phyloP scores from a whole-genome alignment of 2,797 vertebrate species.

The Falco cherrug region DNA sequence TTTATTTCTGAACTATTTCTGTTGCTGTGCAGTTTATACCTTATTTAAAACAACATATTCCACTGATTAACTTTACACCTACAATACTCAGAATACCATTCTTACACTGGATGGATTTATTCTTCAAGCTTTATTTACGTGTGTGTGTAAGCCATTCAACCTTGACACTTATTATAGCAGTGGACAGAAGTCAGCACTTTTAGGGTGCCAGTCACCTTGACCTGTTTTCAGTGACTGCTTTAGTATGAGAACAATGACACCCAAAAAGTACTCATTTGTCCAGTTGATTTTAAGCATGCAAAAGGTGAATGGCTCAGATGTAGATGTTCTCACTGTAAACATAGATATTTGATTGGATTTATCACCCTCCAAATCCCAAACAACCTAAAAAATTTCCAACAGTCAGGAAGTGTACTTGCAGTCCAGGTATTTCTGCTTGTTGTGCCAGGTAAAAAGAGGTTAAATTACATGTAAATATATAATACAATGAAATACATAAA shows the following conservation, averaged over 20 bases:
- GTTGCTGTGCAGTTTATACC: not conserved
- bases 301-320: not conserved
- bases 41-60: not conserved
- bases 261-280: not conserved
- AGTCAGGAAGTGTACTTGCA: fast-evolving
- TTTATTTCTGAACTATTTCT: not conserved
- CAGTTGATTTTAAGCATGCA: not conserved
- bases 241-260: not conserved
- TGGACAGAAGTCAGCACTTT: not conserved
- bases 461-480: not conserved
- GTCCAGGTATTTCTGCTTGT: not conserved
- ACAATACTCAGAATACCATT: not conserved
- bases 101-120: not conserved
- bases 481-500: not conserved
- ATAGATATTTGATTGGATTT: not conserved
- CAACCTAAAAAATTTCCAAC: not conserved
- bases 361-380: not conserved
- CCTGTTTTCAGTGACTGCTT: not conserved
- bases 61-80: not conserved
- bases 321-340: not conserved
- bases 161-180: not conserved
- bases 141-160: not conserved
- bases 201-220: not conserved
- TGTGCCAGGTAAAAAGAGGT: not conserved
- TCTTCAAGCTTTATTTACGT: not conserved